Evolutionary conservation across 2,797 vertebrate species (phyloP).

Genomic region (Gymnodraco acuticeps): DNA sequence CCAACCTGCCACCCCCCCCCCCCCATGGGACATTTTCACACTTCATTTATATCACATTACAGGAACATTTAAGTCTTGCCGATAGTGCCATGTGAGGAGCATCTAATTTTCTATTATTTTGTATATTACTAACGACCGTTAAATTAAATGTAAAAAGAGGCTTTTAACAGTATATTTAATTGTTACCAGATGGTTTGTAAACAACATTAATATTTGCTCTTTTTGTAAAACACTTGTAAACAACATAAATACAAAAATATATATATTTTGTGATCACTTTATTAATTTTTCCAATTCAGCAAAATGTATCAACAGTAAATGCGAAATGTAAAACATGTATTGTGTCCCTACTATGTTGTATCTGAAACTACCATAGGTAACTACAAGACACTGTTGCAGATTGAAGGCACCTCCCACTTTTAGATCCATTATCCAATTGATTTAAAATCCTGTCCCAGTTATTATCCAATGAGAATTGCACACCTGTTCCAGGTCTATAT

Average conservation of each 20-base stretch:
- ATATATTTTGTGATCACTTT: too few species aligned
- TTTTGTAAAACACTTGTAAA: neutral
- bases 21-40: constrained; percentile 13
- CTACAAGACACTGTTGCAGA: too few species aligned
- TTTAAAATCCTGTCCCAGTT: neutral
- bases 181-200: too few species aligned
- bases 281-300: too few species aligned
- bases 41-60: constrained; percentile 24
- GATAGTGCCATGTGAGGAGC: neutral
- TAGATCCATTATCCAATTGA: neutral
- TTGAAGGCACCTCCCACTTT: neutral
- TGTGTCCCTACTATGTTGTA: too few species aligned
- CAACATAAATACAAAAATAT: too few species aligned
- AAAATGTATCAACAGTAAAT: too few species aligned
- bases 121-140: too few species aligned
- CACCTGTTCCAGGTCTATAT: neutral
- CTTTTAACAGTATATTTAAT: too few species aligned
- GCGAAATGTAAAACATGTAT: too few species aligned
- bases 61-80: neutral
- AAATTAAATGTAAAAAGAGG: too few species aligned
- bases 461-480: neutral
- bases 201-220: neutral
- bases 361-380: too few species aligned
- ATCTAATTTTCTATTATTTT: neutral
- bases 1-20: neutral